Evolutionary conservation across 2,888 invertebrate genomes (phyloP), one percentile per base, ranked within the genome.

Genomic region (Pinctada fucata): DNA sequence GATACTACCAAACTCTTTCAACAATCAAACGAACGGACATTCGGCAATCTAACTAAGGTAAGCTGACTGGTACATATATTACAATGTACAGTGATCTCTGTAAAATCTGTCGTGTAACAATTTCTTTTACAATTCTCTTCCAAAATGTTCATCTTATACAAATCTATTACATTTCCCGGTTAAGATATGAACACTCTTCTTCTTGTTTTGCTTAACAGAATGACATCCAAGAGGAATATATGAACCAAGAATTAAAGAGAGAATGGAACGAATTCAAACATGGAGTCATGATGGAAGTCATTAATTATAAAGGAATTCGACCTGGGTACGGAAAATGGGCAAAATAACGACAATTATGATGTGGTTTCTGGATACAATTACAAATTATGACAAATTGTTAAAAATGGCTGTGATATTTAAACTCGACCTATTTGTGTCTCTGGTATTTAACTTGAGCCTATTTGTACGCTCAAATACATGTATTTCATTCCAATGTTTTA

Each of bases 241-340:
- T 92, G 81, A 85, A 89, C 52, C 92, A 92, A 79, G 91, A 92
- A 79, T 79, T 90, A 80, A 91, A 90, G 79, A 81, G 91, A 80
- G 90, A 90, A 72, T 92, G 92, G 92, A 91, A 91, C 78, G 90
- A 92, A 79, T 91, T 90, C 78, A 92, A 92, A 83, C 91, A 91
- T 79, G 86, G 86, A 58, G 88, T 91, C 10, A 88, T 92, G 2
- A 85, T 91, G 3, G 90, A 92, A 50, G 90, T 89, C 49, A 91
- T 92, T 76, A 91, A 91, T 80, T 83, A 88, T 8, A 79, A 87
- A 2, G 92, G 91, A 49, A 91, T 92, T 48, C 78, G 91, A 72
- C 92, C 91, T 6, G 91, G 91, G 16, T 91, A 90, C 82, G 91
- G 92, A 4, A 91, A 91, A 80, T 92, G 91, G 91, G 81, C 89